Percentiles rank a stretch among this genome's conserved stretches.
Conservation (phyloP, 2,797 vertebrate genomes). For the Cyprinella venusta region DNA sequence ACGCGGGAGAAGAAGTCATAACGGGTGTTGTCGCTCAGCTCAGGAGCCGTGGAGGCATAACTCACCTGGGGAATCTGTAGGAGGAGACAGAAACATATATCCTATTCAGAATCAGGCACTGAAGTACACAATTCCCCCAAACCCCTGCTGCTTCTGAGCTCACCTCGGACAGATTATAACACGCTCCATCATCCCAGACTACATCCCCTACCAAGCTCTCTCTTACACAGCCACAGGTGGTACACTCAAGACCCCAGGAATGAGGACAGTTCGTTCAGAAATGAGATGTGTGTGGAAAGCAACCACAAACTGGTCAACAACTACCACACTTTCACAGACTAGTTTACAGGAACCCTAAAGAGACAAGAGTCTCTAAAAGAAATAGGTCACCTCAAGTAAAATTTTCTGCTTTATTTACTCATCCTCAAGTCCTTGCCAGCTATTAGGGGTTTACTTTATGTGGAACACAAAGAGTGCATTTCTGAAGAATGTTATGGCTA, state of each 20-base stretch:
- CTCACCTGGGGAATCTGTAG: conserved; percentile 89
- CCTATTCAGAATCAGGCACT: conserved; percentile 40
- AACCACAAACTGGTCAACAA: conserved; percentile 39
- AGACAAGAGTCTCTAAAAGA: conserved; percentile 25
- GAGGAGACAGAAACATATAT: conserved; percentile 46
- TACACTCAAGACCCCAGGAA: conserved; percentile 25
- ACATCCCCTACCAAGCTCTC: conserved; percentile 38
- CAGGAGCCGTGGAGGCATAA: conserved; percentile 88
- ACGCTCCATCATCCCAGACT: conserved; percentile 48
- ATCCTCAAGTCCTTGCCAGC: not conserved
- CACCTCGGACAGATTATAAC: conserved; percentile 51
- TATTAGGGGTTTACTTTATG: not conserved
- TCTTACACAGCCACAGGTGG: conserved; percentile 41
- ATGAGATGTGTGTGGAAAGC: conserved; percentile 43
- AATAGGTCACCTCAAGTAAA: not conserved
- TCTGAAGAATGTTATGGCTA: not conserved
- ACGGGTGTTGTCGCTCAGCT: conserved; percentile 89
- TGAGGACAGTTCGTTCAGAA: conserved; percentile 36
- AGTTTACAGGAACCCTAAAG: conserved; percentile 32
- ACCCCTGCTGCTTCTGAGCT: conserved; percentile 35
- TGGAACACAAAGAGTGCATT: not conserved
- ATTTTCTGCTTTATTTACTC: not conserved
- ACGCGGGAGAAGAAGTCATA: conserved; percentile 92
- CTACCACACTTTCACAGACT: conserved; percentile 32
- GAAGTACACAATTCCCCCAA: conserved; percentile 37